Base-by-base conservation (phyloP, 2,113 vertebrate species). In the Sinocyclocheilus grahami region DNA sequence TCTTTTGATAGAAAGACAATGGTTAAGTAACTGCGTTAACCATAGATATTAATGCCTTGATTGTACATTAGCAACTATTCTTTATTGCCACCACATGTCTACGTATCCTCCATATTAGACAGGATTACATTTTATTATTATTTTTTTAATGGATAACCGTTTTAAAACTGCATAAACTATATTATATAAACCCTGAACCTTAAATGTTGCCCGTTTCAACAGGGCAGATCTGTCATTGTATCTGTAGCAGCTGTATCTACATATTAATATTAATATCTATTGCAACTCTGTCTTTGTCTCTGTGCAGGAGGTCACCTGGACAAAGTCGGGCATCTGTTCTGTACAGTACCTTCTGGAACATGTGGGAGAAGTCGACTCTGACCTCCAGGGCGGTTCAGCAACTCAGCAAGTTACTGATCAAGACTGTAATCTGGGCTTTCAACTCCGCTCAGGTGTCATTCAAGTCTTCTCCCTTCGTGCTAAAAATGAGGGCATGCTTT, bases 331-430 rank as follows among this genome's bases (percentile, higher is more conserved):
- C 93, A 77, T 94, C 95, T 84, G 93, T 97, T 86, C 87, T 95
- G 55, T 91, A 91, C 86, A 93, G 93, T 91, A 95, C 95, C 48
- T 98, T 99, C 91, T 99, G 97, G 96, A 93, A 92, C 83, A 92
- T 92, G 91, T 95, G 90, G 84, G 95, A 97, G 88, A 95, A 91
- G 14, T 90, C 95, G n/a, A 94, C 93, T 3, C 94, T 98, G 93
- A 93, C 95, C 89, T 97, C 96, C 82, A 94, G 93, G 90, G 92
- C 95, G 78, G 90, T 96, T 24, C 93, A 94, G 89, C 90, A 90
- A 86, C 92, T 96, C 27, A 65, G 71, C 5, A 85, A 90, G 62
- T 91, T 94, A 18, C 78, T 95, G 78, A 42, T 94, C 11, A 86
- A 88, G 53, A 80, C 88, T 48, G 48, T 74, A 22, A 20, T 82